Evolutionary conservation across 2,113 vertebrate genomes (phyloP), one percentile per base, ranked within the genome.

Genomic region (Poecilia latipinna): DNA sequence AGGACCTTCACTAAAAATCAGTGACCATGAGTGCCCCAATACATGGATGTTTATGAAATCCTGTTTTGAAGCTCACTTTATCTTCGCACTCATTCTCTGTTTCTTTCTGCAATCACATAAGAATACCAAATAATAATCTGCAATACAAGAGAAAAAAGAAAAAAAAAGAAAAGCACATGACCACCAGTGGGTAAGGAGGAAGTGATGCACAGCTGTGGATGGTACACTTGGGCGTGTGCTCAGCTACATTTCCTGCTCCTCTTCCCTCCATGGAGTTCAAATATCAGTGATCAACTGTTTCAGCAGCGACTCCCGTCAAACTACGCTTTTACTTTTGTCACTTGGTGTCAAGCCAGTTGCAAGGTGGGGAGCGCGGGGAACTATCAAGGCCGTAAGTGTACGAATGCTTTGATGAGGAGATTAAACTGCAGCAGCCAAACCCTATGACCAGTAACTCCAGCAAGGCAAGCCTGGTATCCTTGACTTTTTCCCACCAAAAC

Each of bases 191-290:
- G 37, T 60, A 37, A 83, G 82, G 71, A 85, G 89, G 91, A 92
- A 90, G 84, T 82, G 85, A 86, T 85, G 86, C 80, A 48, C 70
- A 83, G 78, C 78, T 78, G 80, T 32, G 60, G 77, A 77, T 1
- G 4, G 42, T 29, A 37, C 60, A 61, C 63, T 64, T 24, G 85
- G 90, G 90, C 15, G 88, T 88, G 74, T 78, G 68, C 77, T 35
- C 74, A 17, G 74, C 82, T 79, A 78, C 31, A 73, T 78, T 93
- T 91, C 91, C 90, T 92, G 87, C 86, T 77, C 68, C 35, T 88
- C 79, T 82, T 65, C 61, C 72, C 79, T 79, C 29, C 12, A 8
- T 8, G 13, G n/a, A 3, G 44, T n/a, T 61, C 57, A 33, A 42
- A 33, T 79, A 79, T 61, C 8, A 4, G 61, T 10, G 61, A 78